phyloP scores from a whole-genome alignment of 2,888 invertebrate species.

The Psylliodes chrysocephalus region DNA sequence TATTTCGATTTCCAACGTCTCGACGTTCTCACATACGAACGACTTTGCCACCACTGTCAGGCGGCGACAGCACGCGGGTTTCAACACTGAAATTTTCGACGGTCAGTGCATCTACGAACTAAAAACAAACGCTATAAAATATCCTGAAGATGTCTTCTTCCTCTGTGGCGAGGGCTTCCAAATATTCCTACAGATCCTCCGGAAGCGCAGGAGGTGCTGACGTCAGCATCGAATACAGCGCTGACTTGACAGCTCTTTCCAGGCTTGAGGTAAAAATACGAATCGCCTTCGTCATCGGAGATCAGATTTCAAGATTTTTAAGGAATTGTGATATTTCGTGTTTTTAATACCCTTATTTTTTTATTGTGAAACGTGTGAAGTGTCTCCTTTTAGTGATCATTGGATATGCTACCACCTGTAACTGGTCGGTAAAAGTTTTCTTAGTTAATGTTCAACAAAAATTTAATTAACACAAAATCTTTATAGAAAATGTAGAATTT shows the following conservation, averaged over 20 bases:
- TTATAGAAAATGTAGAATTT: not conserved
- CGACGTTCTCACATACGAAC: constrained; percentile 70
- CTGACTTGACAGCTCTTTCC: constrained; percentile 93
- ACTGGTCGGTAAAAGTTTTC: constrained; percentile 18
- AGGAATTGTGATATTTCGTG: constrained; percentile 36
- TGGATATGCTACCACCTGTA: constrained; percentile 18
- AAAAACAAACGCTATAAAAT: constrained; percentile 39
- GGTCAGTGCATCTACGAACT: constrained; percentile 58
- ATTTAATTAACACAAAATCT: too few species aligned
- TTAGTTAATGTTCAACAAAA: not conserved
- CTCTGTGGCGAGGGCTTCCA: constrained; percentile 77
- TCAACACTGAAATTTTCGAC: constrained; percentile 61
- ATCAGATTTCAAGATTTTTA: constrained; percentile 32
- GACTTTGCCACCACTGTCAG: constrained; percentile 70
- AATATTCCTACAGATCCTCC: constrained; percentile 91
- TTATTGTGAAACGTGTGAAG: constrained; percentile 39
- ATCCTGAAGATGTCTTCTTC: constrained; percentile 51
- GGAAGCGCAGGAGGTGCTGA: constrained; percentile 84
- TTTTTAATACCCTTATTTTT: constrained; percentile 20
- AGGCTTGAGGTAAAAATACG: constrained; percentile 87
- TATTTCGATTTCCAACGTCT: constrained; percentile 60
- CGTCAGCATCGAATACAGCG: constrained; percentile 94
- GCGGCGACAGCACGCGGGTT: constrained; percentile 68
- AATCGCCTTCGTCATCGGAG: constrained; percentile 25
- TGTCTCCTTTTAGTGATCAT: constrained; percentile 33